Base-by-base conservation (phyloP, 2,888 invertebrate species). In the Tinea pellionella region DNA sequence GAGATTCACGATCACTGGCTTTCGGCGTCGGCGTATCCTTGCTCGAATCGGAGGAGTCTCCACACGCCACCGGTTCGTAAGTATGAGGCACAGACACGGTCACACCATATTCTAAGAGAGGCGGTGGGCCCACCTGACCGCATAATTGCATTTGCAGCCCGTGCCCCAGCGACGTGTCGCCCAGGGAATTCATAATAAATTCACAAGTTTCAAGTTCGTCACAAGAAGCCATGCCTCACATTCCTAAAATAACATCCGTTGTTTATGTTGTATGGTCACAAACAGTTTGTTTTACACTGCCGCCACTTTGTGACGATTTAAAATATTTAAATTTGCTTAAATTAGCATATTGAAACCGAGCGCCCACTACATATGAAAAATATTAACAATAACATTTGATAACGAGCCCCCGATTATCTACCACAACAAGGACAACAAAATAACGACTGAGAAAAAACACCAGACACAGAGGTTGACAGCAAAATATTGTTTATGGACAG, bases 1-100 rank as follows among this genome's bases (percentile, higher is more conserved):
- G 90, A 68, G 93, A 91, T 72, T 94, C 93, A 62, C 96, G 91
- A 71, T 92, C 93, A 68, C 91, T 92, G 65, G 93, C 93, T 68
- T 80, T 83, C 2, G 72, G 73, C 42, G 75, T 66, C 13, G 77
- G 73, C 65, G 78, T 82, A 61, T 84, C 85, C n/a, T 85, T 84
- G 60, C 70, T 82, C 6, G 85, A 56, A 53, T 78, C 1, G 80
- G 82, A 11, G n/a, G 83, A 84, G 64, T 83, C 85, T n/a, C 81
- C 77, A 62, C 78, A 77, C 51, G 68, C 63, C 61, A 71, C 76
- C 61, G 73, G 61, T 53, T 77, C 75, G 64, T 73, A 82, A 63
- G 68, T 63, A 53, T 70, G 66, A 60, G 78, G 74, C 61, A 78
- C 74, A 47, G 69, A 70, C 51, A 76, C 70, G 30, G 75, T 66